Evolutionary conservation across 2,113 vertebrate species (phyloP), one percentile per base, ranked within the genome.

Genomic region (Muscicapa adusta): DNA sequence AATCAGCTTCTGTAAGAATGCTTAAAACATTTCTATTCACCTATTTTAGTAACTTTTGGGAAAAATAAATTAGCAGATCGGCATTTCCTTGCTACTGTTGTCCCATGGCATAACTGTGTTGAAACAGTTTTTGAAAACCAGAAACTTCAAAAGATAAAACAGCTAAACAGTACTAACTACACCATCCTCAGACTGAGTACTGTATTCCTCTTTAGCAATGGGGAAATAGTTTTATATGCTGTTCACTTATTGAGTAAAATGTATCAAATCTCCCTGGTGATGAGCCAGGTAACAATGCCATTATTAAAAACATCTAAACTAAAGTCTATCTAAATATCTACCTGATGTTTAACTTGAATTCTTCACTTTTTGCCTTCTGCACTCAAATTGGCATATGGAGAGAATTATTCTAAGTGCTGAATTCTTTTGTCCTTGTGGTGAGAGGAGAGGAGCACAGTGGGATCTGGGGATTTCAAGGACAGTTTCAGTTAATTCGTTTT

Each of bases 361-460:
- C 24, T 72, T 92, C 22, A 48, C 8, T 22, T 95, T 95, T 91
- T 89, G 72, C 43, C 19, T 88, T 86, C 50, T 86, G 26, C 50
- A 71, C 26, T 85, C 43, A 36, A 93, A 58, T 66, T 86, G 61
- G 33, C 45, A 89, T 33, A 45, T 85, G 62, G 61, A 86, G 78
- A 53, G 58, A 67, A 61, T 84, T 87, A 78, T 61, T 92, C 26
- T 18, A 29, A 70, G 48, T 76, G n/a, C 47, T 70, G n/a, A 77
- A 19, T 94, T 60, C 48, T 87, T 96, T 91, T 85, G 23, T 93
- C 74, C 31, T 81, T 72, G 25, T 79, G 28, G 43, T 73, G 58
- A 78, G 76, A 91, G 43, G 50, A 76, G 58, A 87, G 28, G 36
- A 72, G 15, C 3, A 1, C 40, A 50, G 38, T 62, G 54, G 81